Evolutionary conservation across 1,140 invertebrate genomes (phyloP), one percentile per base, ranked within the genome.

Genomic region (Anastrepha ludens): DNA sequence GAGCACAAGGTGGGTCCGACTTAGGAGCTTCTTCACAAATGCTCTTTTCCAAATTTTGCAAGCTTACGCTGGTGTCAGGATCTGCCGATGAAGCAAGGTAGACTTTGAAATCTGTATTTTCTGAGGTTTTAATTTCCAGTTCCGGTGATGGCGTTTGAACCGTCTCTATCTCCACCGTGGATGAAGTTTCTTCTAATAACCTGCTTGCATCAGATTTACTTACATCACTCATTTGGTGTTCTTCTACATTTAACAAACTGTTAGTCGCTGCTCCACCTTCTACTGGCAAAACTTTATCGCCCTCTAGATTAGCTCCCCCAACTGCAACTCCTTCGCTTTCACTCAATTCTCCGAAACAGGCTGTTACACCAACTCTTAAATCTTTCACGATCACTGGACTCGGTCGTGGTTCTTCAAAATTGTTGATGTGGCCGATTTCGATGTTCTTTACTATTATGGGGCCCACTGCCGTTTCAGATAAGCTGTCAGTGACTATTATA

Each of bases 381-480:
- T 55, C 11, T 9, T 81, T 81, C 44, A 81, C 44, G 55, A 81
- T 29, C 17, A 81, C 44, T 9, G 17, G 44, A 55, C 7, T 13
- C 7, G 74, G 2, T 50, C n/a, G 15, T 9, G 3, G 3, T 50
- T 81, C n/a, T 55, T 58, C 47, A 81, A 58, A 55, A 9, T 55
- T 55, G 7, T 55, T 50, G 2, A 81, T 81, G 3, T 8, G 8
- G 3, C n/a, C 74, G 20, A 81, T 55, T 55, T 81, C 74, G 20
- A 81, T 55, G 55, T 81, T 81, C 8, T 81, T 81, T 6, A 81
- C 74, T 20, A 81, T 55, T 50, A 81, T 81, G 17, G 74, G 74
- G 4, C 74, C 74, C 6, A 81, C 74, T 81, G 13, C 55, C n/a
- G 47, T 20, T 29, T 81, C 74, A 20, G 74, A 15, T 55, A 81